Base-by-base conservation (phyloP, 2,888 invertebrate genomes). In the Lypha dubia region DNA sequence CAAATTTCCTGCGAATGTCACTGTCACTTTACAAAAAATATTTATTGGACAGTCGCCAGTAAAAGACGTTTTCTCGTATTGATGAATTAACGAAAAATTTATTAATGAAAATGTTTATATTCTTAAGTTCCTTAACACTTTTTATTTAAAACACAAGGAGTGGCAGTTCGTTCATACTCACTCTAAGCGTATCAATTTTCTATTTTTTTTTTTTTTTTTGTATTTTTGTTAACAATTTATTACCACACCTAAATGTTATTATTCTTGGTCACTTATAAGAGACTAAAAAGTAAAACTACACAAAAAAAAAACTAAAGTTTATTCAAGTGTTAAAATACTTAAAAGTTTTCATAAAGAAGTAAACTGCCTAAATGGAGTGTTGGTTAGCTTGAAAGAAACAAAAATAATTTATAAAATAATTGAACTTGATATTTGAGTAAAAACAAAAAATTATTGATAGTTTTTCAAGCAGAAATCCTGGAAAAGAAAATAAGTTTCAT, bases 391-490 rank as follows among this genome's bases (percentile, higher is more conserved):
- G 1, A 20, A 49, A 24, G 28, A 41, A 17, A 32, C 8, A 0
- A 28, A 49, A 73, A n/a, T n/a, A n/a, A n/a, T n/a, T 32, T 60
- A 49, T 71, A 35, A 73, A 73, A 6, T 73, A 60, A 60, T 49
- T 60, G 73, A 75, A 44, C 24, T 44, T 65, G 53, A 51, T 32
- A 44, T 49, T 46, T 17, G n/a, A n/a, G n/a, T n/a, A n/a, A n/a
- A n/a, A n/a, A n/a, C n/a, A 35, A 53, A 20, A 24, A 74, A 46
- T 3, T 3, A 24, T 0, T 15, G n/a, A 38, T 38, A 49, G 28
- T 13, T 56, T 65, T 28, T 75, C 75, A 65, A 65, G 75, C 63
- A 75, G 63, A 75, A 75, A 75, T 75, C 75, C 75, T 75, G 62
- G 11, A n/a, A 22, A 49, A 38, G 38, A 17, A 24, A 60, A 7